Evolutionary conservation across 2,797 vertebrate genomes (phyloP).

Genomic region (Dendrocincla fuliginosa): DNA sequence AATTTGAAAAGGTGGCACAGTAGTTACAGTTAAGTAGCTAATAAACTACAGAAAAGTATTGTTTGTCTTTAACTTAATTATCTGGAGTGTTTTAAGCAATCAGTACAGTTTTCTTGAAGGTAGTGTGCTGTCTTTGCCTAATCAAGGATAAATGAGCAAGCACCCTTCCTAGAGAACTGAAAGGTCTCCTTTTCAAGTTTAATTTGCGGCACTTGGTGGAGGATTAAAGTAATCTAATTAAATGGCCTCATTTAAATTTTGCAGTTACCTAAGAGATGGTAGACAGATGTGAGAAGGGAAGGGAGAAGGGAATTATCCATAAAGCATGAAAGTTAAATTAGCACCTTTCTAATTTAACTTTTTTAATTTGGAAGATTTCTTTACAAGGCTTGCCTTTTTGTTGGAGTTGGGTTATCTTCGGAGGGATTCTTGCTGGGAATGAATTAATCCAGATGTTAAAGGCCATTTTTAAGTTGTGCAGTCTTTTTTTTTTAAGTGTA

Average conservation of each 20-base stretch:
- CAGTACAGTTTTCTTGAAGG: neutral
- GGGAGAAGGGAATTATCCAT: slow-evolving; percentile 28
- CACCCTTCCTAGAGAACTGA: neutral
- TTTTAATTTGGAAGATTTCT: neutral
- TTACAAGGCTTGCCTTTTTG: neutral
- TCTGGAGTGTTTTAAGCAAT: neutral
- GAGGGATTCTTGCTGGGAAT: neutral
- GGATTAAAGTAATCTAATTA: slow-evolving; percentile 56
- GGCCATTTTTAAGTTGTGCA: neutral
- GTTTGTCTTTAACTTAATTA: slow-evolving; percentile 15
- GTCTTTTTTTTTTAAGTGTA: neutral
- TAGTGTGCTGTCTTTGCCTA: neutral
- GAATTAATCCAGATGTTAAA: neutral
- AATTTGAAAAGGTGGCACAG: neutral
- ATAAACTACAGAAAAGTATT: neutral
- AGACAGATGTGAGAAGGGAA: slow-evolving; percentile 26
- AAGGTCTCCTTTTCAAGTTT: neutral
- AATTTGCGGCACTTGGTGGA: slow-evolving; percentile 24
- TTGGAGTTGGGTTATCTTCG: neutral
- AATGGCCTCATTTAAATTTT: slow-evolving; percentile 48
- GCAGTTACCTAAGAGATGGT: slow-evolving; percentile 25
- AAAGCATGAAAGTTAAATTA: slow-evolving; percentile 21
- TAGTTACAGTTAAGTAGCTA: neutral
- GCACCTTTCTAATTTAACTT: slow-evolving; percentile 13
- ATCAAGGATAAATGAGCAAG: neutral